Evolutionary conservation across 1,140 invertebrate genomes (phyloP), one percentile per base, ranked within the genome.

Genomic region (Cheumatopsyche charites): DNA sequence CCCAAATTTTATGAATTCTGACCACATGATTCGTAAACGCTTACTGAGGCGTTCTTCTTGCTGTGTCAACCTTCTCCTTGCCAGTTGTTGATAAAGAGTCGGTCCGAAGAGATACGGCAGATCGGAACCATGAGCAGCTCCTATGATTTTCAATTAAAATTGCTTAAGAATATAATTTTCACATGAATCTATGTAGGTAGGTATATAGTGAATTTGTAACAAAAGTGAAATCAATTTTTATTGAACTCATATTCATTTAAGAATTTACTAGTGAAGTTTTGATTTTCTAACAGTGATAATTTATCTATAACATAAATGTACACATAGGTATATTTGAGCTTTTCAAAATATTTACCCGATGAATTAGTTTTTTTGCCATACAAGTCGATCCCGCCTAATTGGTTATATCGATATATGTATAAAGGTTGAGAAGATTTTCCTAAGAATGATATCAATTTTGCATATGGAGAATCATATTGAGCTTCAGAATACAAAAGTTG

Each of bases 71-170:
- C 86, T 78, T 49, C 88, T 80, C 36, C 87, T 81, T 1, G 85
- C 83, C 69, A 88, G 79, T 80, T 89, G 87, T 66, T 88, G 86
- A 72, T 90, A 87, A 6, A 90, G 78, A 13, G 86, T 82, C 25
- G 89, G 88, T 13, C 90, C 90, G 65, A 91, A 83, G 19, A 91
- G 77, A 23, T 89, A 85, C 2, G 90, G 79, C 66, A 91, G 79
- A 76, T 91, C 89, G 0, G 88, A 82, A 25, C 88, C 87, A 76
- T 90, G 88, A 0, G 85, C 83, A 19, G 88, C 86, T 21, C 87
- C 87, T 88, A 66, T 29, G 13, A 62, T n/a, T 13, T n/a, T 47
- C 12, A 42, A 2, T 19, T 1, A 19, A 5, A 52, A 52, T 15
- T 15, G 23, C 2, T 11, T n/a, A 19, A 19, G 49, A 52, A 45